phyloP scores from a whole-genome alignment of 1,140 invertebrate genomes.

The Cydia strobilella region DNA sequence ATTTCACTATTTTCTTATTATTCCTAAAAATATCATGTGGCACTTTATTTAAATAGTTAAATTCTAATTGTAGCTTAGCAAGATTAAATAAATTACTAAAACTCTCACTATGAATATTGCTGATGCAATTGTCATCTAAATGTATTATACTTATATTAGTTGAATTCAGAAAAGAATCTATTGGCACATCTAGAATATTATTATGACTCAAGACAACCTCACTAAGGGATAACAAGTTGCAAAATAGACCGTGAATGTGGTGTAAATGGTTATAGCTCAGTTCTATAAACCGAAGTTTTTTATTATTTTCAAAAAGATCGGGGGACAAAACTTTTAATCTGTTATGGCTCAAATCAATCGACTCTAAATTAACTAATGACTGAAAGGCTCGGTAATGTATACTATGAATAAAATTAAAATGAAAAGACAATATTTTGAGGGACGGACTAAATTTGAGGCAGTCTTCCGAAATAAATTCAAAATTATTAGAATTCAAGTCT shows the following conservation, averaged over 20 bases:
- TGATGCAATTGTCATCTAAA: conserved; percentile 74
- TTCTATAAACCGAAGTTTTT: conserved; percentile 88
- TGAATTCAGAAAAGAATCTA: conserved; percentile 91
- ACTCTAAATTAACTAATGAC: conserved; percentile 87
- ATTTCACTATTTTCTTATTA: conserved; percentile 66
- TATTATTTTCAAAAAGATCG: conserved; percentile 87
- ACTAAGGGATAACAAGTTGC: conserved; percentile 87
- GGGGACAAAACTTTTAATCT: conserved; percentile 89
- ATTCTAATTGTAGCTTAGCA: conserved; percentile 69
- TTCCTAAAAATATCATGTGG: conserved; percentile 74
- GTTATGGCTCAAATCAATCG: conserved; percentile 93
- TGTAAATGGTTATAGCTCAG: conserved; percentile 94
- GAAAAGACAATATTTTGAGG: conserved; percentile 89
- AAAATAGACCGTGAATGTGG: conserved; percentile 90
- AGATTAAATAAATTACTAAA: conserved; percentile 73
- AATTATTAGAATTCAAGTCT: conserved; percentile 94
- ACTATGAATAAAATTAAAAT: conserved; percentile 90
- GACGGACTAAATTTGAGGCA: conserved; percentile 92
- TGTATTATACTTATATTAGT: conserved; percentile 76
- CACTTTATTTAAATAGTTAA: conserved; percentile 76
- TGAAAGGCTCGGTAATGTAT: conserved; percentile 90
- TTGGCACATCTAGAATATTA: conserved; percentile 92
- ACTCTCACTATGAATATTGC: conserved; percentile 74
- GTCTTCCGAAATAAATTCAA: conserved; percentile 88
- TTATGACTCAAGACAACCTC: conserved; percentile 93